phyloP scores from a whole-genome alignment of 2,113 vertebrate genomes.

The Hippocampus mohnikei region DNA sequence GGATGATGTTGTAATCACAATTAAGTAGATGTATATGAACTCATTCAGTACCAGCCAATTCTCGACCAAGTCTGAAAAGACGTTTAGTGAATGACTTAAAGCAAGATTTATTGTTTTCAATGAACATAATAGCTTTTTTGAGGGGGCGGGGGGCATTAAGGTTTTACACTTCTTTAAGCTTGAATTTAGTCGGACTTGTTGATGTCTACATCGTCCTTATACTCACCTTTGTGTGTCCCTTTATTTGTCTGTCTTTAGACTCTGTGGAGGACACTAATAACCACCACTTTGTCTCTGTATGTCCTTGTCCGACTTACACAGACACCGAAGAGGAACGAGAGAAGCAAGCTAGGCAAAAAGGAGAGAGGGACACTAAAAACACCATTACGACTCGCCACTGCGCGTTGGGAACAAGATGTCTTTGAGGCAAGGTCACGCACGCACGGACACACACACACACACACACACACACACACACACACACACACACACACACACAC shows the following conservation, averaged over 20 bases:
- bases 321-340: constrained; percentile 6
- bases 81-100: no score
- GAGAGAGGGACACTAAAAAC: constrained; percentile 1
- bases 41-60: no score
- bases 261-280: constrained; percentile 46
- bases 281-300: constrained; percentile 46
- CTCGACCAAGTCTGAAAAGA: no score
- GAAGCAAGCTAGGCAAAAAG: constrained; percentile 3
- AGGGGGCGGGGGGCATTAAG: not conserved
- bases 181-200: constrained; percentile 12
- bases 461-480: not conserved
- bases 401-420: constrained; percentile 24
- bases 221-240: constrained; percentile 2
- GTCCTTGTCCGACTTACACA: constrained; percentile 65
- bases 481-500: not conserved
- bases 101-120: no score
- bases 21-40: no score
- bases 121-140: no score
- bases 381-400: constrained; percentile 35
- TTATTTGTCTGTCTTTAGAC: constrained; percentile 10
- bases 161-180: not conserved
- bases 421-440: constrained; percentile 28
- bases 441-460: constrained; percentile 14
- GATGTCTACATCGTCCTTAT: constrained; percentile 14
- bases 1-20: no score